Percentiles rank a stretch among this genome's conserved stretches.
These are phyloP conservation scores for Remorina albescens DNA, from an alignment of 2,797 vertebrate species.

Conservation along the genomic window DNA sequence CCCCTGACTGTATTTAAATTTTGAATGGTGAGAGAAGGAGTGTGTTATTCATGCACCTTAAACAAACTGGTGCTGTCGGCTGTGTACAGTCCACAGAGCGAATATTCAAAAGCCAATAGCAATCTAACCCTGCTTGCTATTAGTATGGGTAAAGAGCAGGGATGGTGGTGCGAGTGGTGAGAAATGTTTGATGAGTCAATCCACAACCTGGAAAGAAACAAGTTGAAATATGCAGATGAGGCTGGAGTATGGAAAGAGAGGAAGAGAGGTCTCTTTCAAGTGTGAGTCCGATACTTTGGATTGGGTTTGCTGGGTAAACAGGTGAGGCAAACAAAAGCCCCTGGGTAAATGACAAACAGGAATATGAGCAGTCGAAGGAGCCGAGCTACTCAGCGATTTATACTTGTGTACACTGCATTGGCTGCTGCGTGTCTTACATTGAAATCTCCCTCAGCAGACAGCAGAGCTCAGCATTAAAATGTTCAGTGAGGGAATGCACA, in stretches of 20 bases:
- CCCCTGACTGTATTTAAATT: background rate
- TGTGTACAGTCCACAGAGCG: background rate
- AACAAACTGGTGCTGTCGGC: background rate
- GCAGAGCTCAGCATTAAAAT: conserved; percentile 54
- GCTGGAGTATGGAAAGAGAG: conserved; percentile 34
- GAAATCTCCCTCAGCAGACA: conserved; percentile 62
- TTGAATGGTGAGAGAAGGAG: background rate
- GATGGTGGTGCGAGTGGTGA: conserved; percentile 39
- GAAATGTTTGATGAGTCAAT: conserved; percentile 74
- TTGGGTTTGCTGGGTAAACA: conserved; percentile 72
- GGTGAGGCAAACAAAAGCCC: conserved; percentile 68
- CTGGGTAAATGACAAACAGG: conserved; percentile 73
- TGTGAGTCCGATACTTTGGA: conserved; percentile 63
- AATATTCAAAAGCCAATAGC: conserved; percentile 20
- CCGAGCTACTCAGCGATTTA: conserved; percentile 55
- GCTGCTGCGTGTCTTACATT: conserved; percentile 50
- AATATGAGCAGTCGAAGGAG: conserved; percentile 58
- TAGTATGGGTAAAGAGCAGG: conserved; percentile 13
- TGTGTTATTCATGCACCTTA: background rate
- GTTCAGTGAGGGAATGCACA: conserved; percentile 4
- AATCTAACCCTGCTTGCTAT: conserved; percentile 1
- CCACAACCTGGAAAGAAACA: conserved; percentile 46
- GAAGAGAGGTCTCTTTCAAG: conserved; percentile 76
- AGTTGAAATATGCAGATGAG: conserved; percentile 76
- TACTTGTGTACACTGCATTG: conserved; percentile 52